Evolutionary conservation across 2,797 vertebrate species (phyloP).

Genomic region (Micromesistius poutassou): DNA sequence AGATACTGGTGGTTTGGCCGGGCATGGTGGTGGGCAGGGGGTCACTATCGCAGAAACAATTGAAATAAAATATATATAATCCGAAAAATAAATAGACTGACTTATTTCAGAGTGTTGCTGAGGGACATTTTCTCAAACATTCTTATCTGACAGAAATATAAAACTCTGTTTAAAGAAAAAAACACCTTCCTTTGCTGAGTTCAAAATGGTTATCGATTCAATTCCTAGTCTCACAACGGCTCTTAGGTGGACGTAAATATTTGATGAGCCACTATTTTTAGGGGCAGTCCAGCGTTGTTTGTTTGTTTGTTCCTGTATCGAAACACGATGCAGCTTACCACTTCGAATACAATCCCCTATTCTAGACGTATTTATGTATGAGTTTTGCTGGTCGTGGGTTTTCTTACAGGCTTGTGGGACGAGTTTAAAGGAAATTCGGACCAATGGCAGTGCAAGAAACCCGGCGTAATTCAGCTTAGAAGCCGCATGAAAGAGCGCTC

Average conservation of each 20-base stretch:
- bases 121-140: too few species aligned
- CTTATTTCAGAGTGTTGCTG: background rate
- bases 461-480: background rate
- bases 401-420: background rate
- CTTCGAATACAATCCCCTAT: background rate
- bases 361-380: background rate
- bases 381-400: background rate
- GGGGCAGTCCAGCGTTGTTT: background rate
- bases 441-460: background rate
- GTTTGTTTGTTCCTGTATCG: background rate
- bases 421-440: background rate
- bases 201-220: constrained; percentile 4
- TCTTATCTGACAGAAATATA: background rate
- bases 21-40: background rate
- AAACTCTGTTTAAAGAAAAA: background rate
- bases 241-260: constrained; percentile 1
- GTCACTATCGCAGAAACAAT: background rate
- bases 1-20: too few species aligned
- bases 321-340: background rate
- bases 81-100: too few species aligned
- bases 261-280: constrained; percentile 1
- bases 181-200: background rate
- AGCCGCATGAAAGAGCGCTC: background rate
- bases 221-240: background rate
- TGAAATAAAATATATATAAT: too few species aligned